These are phyloP conservation scores for Apotomis turbidana DNA, from an alignment of 2,888 invertebrate genomes.

Conservation along the genomic window DNA sequence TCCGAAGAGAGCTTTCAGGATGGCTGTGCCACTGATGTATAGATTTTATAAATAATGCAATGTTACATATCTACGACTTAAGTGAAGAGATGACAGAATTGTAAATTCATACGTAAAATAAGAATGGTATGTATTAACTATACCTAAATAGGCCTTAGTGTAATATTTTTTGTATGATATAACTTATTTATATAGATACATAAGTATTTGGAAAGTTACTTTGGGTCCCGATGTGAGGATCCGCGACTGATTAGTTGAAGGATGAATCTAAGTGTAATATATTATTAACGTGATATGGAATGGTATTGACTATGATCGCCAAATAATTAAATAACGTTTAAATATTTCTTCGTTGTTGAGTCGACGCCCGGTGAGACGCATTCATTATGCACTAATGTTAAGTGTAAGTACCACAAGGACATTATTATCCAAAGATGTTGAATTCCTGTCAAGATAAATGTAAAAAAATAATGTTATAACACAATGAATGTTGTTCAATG, in stretches of 20 bases:
- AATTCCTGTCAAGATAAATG: conserved; percentile 59
- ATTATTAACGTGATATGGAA: conserved; percentile 72
- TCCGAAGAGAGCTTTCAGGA: conserved; percentile 96
- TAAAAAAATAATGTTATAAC: conserved; percentile 55
- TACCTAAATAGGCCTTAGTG: conserved; percentile 71
- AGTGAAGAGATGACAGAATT: conserved; percentile 60
- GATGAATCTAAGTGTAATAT: conserved; percentile 75
- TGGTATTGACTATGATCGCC: conserved; percentile 80
- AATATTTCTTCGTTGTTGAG: conserved; percentile 71
- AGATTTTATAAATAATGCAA: conserved; percentile 56
- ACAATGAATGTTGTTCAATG: conserved; percentile 75
- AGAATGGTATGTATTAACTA: conserved; percentile 68
- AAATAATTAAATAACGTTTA: conserved; percentile 73
- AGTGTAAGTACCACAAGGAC: conserved; percentile 46
- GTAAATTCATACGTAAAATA: conserved; percentile 65
- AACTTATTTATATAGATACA: conserved; percentile 79
- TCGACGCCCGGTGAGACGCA: conserved; percentile 62
- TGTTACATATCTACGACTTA: conserved; percentile 58
- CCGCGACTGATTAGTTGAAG: conserved; percentile 83
- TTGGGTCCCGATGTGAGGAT: conserved; percentile 75
- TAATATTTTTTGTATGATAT: conserved; percentile 83
- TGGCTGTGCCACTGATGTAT: conserved; percentile 96
- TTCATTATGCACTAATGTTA: conserved; percentile 57
- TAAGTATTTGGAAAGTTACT: conserved; percentile 69
- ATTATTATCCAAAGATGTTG: conserved; percentile 62